A percentile compares a stretch with the other conserved stretches of the same genome.
Evolutionary conservation across 2,113 vertebrate genomes (phyloP).

Genomic region (Calypte anna): DNA sequence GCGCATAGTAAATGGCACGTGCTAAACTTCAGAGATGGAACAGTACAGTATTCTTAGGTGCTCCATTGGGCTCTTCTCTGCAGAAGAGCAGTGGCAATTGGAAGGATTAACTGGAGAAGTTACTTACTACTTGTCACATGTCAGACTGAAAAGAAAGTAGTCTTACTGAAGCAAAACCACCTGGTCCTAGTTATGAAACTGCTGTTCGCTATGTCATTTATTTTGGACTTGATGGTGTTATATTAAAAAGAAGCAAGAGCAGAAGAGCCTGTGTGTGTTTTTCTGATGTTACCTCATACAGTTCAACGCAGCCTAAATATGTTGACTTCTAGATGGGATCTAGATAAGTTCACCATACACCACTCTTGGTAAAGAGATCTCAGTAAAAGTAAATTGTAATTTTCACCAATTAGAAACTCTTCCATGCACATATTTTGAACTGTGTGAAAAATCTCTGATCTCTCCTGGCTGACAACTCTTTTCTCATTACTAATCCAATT

Average conservation of each 20-base stretch:
- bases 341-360: neutral
- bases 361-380: neutral
- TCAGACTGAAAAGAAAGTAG: rapidly evolving
- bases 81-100: neutral
- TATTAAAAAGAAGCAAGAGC: neutral
- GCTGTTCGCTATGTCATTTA: neutral
- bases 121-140: neutral
- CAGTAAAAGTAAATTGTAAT: neutral
- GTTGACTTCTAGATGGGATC: neutral
- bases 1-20: no score
- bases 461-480: neutral
- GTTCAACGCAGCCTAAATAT: neutral
- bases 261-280: neutral
- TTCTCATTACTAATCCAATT: neutral
- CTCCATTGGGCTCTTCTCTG: neutral
- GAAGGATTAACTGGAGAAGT: neutral
- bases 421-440: neutral
- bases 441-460: neutral
- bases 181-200: neutral
- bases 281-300: neutral
- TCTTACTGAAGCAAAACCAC: neutral
- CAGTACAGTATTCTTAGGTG: neutral
- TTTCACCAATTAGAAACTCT: neutral
- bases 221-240: neutral
- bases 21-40: no score